These are phyloP conservation scores for Limnodromus scolopaceus DNA, from an alignment of 2,797 vertebrate genomes.

Conservation along the genomic window DNA sequence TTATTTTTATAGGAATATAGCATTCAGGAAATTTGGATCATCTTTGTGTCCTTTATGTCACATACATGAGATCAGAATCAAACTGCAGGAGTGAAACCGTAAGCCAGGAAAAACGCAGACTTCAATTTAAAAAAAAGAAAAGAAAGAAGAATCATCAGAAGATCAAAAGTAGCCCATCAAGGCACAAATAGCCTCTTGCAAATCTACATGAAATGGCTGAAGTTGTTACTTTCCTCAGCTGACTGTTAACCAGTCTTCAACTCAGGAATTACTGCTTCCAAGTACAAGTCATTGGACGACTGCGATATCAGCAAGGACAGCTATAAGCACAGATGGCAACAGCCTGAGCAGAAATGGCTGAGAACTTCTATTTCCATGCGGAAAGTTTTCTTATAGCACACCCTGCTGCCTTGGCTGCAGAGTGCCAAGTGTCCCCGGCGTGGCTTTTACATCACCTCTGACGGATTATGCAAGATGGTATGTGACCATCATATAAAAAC, in stretches of 20 bases:
- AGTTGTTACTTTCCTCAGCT: neutral
- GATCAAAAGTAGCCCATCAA: neutral
- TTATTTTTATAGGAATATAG: neutral
- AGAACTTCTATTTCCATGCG: neutral
- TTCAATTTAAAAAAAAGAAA: neutral
- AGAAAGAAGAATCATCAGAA: neutral
- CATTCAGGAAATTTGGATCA: neutral
- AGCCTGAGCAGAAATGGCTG: neutral
- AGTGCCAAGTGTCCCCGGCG: fast-evolving
- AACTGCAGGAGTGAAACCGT: neutral
- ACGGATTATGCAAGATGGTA: neutral
- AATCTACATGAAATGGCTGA: neutral
- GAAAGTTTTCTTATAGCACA: neutral
- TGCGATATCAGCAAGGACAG: neutral
- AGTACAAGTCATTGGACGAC: neutral
- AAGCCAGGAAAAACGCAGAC: neutral
- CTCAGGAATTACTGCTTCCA: neutral
- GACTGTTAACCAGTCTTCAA: neutral
- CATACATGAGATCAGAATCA: neutral
- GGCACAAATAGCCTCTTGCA: neutral
- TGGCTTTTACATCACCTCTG: neutral
- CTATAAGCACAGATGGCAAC: neutral
- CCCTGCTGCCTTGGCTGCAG: fast-evolving
- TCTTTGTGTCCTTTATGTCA: neutral
- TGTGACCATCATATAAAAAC: neutral